Evolutionary conservation across 2,113 vertebrate species (phyloP), one percentile per base, ranked within the genome.

Genomic region (Cygnus atratus): DNA sequence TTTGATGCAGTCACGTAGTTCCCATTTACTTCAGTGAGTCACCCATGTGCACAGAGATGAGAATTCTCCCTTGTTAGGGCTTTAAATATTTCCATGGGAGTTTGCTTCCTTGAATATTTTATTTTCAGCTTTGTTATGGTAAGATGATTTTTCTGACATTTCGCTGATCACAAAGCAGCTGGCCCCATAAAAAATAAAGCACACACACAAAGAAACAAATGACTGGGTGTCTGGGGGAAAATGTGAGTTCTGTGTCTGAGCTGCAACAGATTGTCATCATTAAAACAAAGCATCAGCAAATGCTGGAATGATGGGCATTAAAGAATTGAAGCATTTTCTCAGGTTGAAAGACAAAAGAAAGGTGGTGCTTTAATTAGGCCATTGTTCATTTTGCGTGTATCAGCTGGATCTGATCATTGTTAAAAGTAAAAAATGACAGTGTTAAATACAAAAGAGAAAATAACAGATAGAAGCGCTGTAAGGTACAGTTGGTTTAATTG

Each of bases 111-210:
- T 95, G 97, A 97, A 94, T 97, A 97, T 97, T 96, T 97, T 96
- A 97, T 92, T 95, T 96, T 96, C 93, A 90, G 91, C 81, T 97
- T 89, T 97, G 96, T 97, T 95, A 93, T 94, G 83, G 93, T 92
- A 96, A 97, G 96, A 95, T 90, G 86, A 92, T 96, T 97, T 96
- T 92, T 79, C 96, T 97, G 97, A 97, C 97, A 98, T 98, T 98
- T 98, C 6, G 16, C 86, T 95, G 92, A 97, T 97, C 94, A 95
- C 87, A 96, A 97, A 92, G 95, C 97, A 98, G 95, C 97, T 98
- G 97, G 92, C 84, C 97, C 96, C 84, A 78, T 96, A 95, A 96
- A 96, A 97, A 96, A 90, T 90, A 95, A 92, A 92, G 90, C 72
- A 7, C 84, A 84, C 84, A 84, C 88, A 97, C 91, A 94, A 95